Evolutionary conservation across 2,113 vertebrate species (phyloP).

Genomic region (Phrynosoma platyrhinos): DNA sequence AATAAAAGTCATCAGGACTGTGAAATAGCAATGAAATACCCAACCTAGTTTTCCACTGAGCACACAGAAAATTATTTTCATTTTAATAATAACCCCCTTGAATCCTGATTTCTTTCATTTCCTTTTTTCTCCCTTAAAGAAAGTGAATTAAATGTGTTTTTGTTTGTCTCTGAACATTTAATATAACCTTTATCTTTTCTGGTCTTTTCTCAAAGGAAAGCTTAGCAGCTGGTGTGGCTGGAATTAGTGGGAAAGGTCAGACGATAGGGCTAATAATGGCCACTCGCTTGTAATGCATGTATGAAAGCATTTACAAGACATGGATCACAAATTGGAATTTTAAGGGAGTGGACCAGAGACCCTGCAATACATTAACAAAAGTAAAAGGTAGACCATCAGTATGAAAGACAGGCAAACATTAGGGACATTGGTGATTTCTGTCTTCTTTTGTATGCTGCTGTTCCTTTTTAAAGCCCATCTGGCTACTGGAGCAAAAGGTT

Average conservation of each 20-base stretch:
- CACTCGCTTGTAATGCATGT: conserved; percentile 31
- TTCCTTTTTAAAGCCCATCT: background rate
- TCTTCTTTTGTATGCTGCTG: background rate
- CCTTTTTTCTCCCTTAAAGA: background rate
- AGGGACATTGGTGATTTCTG: background rate
- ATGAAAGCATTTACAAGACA: conserved; percentile 10
- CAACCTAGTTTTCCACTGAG: conserved; percentile 30
- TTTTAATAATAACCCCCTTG: conserved; percentile 47
- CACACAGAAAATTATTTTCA: conserved; percentile 28
- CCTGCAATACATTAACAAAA: background rate
- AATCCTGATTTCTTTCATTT: conserved; percentile 37
- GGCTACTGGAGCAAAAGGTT: too few relatives aligned
- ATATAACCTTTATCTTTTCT: conserved; percentile 44
- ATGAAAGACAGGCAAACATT: background rate
- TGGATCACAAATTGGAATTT: background rate
- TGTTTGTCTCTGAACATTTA: conserved; percentile 58
- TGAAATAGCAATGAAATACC: conserved; percentile 47
- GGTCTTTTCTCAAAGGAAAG: conserved; percentile 26
- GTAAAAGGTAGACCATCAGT: background rate
- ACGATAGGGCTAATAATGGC: conserved; percentile 33
- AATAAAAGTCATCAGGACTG: conserved; percentile 53
- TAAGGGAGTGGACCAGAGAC: background rate
- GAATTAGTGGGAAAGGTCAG: conserved; percentile 57
- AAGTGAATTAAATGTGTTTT: conserved; percentile 60
- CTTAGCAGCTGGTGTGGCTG: conserved; percentile 26